Percentiles rank a stretch among this genome's conserved stretches.
Evolutionary conservation across 2,888 invertebrate genomes (phyloP).

Genomic region (Gryllus longicercus): DNA sequence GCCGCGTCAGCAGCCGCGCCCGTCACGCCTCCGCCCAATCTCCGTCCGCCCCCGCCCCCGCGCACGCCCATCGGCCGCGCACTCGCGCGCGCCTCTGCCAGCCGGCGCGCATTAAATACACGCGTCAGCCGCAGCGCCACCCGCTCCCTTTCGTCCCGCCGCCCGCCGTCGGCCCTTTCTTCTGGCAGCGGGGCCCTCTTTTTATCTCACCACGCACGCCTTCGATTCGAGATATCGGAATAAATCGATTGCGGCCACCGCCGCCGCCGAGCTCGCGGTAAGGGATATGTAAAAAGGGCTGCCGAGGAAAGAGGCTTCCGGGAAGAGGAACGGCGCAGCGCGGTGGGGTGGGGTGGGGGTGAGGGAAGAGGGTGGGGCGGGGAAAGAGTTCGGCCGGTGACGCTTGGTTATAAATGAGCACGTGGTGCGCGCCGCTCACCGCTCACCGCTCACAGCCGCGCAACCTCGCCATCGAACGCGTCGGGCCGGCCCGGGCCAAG

Average conservation of each 20-base stretch:
- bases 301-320: not conserved
- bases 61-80: not conserved
- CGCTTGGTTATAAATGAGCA: conserved; percentile 9
- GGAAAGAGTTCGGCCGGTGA: not conserved
- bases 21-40: not conserved
- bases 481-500: too few relatives aligned
- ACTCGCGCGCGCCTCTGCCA: not conserved
- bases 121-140: not conserved
- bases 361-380: not conserved
- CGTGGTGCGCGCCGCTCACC: not conserved
- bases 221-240: conserved; percentile 30
- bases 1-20: too few relatives aligned
- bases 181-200: not conserved
- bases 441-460: too few relatives aligned
- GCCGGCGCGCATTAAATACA: not conserved
- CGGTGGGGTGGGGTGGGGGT: not conserved
- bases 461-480: too few relatives aligned
- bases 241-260: conserved; percentile 26
- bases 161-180: not conserved
- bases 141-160: not conserved
- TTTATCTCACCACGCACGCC: not conserved
- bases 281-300: conserved; percentile 3
- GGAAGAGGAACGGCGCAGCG: not conserved
- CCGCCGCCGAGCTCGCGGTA: not conserved
- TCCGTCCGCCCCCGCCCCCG: not conserved